These are phyloP conservation scores for Gisinianus flammeolus DNA, from an alignment of 2,888 invertebrate species.

Conservation along the genomic window DNA sequence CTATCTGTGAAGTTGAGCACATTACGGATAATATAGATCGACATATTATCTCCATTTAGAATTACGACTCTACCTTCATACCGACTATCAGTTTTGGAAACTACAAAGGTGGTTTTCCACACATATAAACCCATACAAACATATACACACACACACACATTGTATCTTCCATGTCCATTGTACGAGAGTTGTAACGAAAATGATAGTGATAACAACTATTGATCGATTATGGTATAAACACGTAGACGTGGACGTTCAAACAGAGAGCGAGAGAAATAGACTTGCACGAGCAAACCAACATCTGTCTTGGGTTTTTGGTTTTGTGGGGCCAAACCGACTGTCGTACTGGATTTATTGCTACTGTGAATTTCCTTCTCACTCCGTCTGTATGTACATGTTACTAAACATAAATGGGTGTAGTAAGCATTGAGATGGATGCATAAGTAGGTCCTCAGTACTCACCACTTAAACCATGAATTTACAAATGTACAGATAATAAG, in stretches of 20 bases:
- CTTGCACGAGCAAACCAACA: constrained; percentile 30
- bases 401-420: background rate
- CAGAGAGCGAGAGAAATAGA: background rate
- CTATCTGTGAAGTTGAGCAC: constrained; percentile 24
- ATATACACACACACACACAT: constrained; percentile 8
- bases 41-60: constrained; percentile 25
- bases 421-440: too few species aligned
- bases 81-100: background rate
- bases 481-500: background rate
- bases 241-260: background rate
- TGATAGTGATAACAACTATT: constrained; percentile 2
- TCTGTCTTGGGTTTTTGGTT: constrained; percentile 40
- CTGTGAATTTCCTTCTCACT: constrained; percentile 21
- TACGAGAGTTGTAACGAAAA: background rate
- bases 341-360: constrained; percentile 42
- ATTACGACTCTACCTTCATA: background rate
- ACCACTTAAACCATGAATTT: too few species aligned
- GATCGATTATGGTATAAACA: constrained; percentile 6
- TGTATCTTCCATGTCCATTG: background rate
- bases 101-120: background rate
- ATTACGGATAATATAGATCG: constrained; percentile 20
- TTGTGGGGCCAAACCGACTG: constrained; percentile 41
- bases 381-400: background rate
- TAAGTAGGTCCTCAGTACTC: too few species aligned
- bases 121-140: background rate